phyloP scores from a whole-genome alignment of 2,113 vertebrate species.

The Zosterops hypoxanthus region DNA sequence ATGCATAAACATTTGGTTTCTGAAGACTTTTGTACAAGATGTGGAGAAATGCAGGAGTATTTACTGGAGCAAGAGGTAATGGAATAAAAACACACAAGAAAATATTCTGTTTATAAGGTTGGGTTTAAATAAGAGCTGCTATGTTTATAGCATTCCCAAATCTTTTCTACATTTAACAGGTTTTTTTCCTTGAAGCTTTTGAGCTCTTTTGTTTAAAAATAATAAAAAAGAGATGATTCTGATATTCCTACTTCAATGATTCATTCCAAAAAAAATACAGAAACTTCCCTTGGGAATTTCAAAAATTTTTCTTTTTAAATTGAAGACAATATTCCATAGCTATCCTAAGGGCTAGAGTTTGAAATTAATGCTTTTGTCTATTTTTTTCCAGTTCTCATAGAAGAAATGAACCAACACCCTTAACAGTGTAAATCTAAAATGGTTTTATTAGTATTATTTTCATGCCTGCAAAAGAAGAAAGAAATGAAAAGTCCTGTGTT shows the following conservation, averaged over 20 bases:
- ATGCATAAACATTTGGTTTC: background rate
- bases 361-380: slow-evolving; percentile 27
- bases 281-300: background rate
- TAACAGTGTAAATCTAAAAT: background rate
- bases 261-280: background rate
- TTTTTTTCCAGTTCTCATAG: background rate
- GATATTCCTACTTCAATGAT: background rate
- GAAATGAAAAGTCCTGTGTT: background rate
- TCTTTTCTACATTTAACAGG: background rate
- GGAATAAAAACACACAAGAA: background rate
- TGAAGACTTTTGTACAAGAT: background rate
- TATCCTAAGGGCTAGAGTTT: background rate
- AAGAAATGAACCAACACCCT: background rate
- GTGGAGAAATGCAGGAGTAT: background rate
- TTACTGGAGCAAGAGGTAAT: background rate
- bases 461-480: background rate
- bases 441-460: background rate
- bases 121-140: background rate
- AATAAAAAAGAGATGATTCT: background rate
- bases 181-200: background rate
- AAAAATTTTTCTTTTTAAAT: background rate
- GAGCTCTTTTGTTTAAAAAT: background rate
- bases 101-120: background rate
- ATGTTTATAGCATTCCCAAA: background rate
- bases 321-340: slow-evolving; percentile 27